These are phyloP conservation scores for Anableps anableps DNA, from an alignment of 2,797 vertebrate genomes.

Conservation along the genomic window DNA sequence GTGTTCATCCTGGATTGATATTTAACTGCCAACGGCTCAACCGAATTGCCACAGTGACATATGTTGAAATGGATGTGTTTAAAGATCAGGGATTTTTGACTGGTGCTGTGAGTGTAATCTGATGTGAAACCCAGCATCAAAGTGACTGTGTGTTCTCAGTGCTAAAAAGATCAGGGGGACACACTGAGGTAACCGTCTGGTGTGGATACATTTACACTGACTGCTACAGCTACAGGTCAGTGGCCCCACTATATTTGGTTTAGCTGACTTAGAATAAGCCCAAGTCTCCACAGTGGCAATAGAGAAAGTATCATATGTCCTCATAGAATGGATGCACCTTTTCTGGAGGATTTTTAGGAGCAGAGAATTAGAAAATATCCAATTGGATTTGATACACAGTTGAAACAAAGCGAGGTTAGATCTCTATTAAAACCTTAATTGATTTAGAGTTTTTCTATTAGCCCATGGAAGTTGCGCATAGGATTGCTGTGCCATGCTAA, in stretches of 20 bases:
- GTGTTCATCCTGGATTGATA: not conserved
- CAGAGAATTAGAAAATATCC: not conserved
- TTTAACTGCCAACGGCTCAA: not conserved
- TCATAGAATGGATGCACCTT: not conserved
- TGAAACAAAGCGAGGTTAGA: not conserved
- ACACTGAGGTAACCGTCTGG: not conserved
- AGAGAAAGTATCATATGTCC: not conserved
- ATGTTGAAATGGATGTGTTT: constrained; percentile 13
- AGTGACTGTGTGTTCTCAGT: not conserved
- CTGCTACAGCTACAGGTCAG: not conserved
- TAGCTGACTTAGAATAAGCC: constrained; percentile 5
- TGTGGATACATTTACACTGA: constrained; percentile 37
- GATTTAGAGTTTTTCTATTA: not conserved
- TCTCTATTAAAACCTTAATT: not conserved
- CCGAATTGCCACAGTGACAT: not conserved
- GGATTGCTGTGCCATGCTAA: not conserved
- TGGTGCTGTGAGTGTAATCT: constrained; percentile 19
- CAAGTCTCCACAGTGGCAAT: not conserved
- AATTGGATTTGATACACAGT: not conserved
- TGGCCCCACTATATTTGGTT: constrained; percentile 32
- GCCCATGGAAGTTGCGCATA: not conserved
- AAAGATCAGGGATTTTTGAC: constrained; percentile 4
- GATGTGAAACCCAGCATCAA: constrained; percentile 19
- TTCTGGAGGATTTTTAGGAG: not conserved
- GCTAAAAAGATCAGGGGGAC: constrained; percentile 12